These are phyloP conservation scores for Venustaconcha ellipsiformis DNA, from an alignment of 1,140 invertebrate species.

Conservation along the genomic window DNA sequence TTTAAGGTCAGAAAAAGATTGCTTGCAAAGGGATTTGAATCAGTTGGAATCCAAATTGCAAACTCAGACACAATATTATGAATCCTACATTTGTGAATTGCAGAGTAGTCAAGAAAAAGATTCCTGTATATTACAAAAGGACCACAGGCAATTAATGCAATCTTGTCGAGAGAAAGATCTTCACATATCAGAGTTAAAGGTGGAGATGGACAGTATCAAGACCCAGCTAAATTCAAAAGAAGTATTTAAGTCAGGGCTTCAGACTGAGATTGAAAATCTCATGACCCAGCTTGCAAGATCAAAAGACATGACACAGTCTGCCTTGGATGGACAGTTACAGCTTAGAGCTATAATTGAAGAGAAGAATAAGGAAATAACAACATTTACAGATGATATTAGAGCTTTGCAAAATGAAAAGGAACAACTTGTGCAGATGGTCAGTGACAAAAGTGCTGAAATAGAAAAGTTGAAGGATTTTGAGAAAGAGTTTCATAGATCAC, in stretches of 20 bases:
- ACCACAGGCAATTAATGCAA: slow-evolving; percentile 43
- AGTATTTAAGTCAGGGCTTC: too few species aligned
- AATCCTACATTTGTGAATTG: slow-evolving; percentile 49
- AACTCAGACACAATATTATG: slow-evolving; percentile 44
- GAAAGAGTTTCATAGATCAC: not conserved
- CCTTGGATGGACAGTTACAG: slow-evolving; percentile 31
- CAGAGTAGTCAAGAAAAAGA: slow-evolving; percentile 35
- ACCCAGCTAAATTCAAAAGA: too few species aligned
- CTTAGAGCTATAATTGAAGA: slow-evolving; percentile 23
- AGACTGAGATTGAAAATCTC: too few species aligned
- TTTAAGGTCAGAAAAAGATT: too few species aligned
- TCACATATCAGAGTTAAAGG: slow-evolving; percentile 39
- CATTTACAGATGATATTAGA: slow-evolving; percentile 25
- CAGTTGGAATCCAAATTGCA: slow-evolving; percentile 26
- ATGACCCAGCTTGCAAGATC: not conserved
- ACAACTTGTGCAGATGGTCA: not conserved
- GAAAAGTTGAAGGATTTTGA: slow-evolving; percentile 30
- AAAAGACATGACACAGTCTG: slow-evolving; percentile 29
- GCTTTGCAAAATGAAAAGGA: slow-evolving; percentile 21
- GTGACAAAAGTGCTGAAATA: slow-evolving; percentile 10
- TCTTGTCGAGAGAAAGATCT: slow-evolving; percentile 45
- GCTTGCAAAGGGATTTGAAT: slow-evolving; percentile 22
- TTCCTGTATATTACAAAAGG: slow-evolving; percentile 25
- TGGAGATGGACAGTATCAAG: slow-evolving; percentile 18
- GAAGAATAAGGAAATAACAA: slow-evolving; percentile 28